Base-by-base conservation (phyloP, 2,113 vertebrate genomes). In the Ceyx margarethae region DNA sequence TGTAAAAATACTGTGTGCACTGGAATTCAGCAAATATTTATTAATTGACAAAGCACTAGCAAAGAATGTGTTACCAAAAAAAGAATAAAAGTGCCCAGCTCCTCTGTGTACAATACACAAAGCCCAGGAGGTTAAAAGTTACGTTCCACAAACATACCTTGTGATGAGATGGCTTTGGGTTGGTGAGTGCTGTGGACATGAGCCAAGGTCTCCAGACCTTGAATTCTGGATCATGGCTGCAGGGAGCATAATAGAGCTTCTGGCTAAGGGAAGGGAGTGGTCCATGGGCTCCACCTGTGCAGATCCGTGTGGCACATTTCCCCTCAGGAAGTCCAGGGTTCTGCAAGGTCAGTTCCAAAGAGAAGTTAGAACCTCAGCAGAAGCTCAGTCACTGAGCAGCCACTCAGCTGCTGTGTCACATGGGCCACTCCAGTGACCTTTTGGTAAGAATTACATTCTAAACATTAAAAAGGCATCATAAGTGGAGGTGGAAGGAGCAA, bases 21-120 rank as follows among this genome's bases (percentile, higher is more conserved):
- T 80, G 89, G 94, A 95, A 95, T 93, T 95, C 80, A 68, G 89
- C 86, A 94, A 95, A 95, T 89, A 92, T 92, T 95, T 93, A 92
- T 91, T 62, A 75, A 81, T 51, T 77, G 83, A 71, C 42, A 43
- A 84, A 95, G 51, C 80, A 61, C 53, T 3, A 17, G 71, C 4
- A 18, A 78, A 91, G 76, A 96, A 95, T 66, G 46, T 29, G 37
- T 37, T 68, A 82, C 84, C 71, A 91, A 54, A 89, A 93, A 89
- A 86, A 79, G 79, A 85, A 81, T 4, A 57, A 6, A 91, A 42
- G 22, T 56, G 5, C 31, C 65, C 64, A 56, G 54, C 61, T 71
- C 53, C 11, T 86, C 20, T 75, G n/a, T 67, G 53, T 48, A 80
- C 68, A 57, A 46, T n/a, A 68, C 73, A 57, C 72, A 79, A 87